Evolutionary conservation across 92 coral and sea anemone species (phyloP).

Genomic region (Epizoanthus rinbou): DNA sequence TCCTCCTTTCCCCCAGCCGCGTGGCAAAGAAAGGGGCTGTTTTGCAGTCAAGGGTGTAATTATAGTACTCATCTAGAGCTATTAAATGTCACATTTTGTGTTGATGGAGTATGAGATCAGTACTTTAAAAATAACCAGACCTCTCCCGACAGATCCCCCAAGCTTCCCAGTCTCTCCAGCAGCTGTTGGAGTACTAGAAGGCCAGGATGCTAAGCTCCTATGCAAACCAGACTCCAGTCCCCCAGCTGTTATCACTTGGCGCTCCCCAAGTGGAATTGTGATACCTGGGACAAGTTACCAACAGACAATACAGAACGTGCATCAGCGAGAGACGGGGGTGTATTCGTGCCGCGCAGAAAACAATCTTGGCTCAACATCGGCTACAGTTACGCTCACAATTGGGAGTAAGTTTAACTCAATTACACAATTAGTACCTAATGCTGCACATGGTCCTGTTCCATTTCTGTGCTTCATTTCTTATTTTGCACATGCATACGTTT

Average conservation of each 20-base stretch:
- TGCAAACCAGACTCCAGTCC: constrained; percentile 90
- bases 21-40: too few species aligned
- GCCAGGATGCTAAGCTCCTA: constrained; percentile 73
- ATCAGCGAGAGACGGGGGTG: constrained; percentile 60
- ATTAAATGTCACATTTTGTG: not conserved
- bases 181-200: constrained; percentile 67
- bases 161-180: constrained; percentile 70
- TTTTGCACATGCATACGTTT: too few species aligned
- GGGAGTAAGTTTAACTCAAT: constrained; percentile 60
- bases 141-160: constrained; percentile 63
- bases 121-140: too few species aligned
- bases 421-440: not conserved
- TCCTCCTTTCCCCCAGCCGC: too few species aligned
- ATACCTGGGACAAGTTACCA: constrained; percentile 69
- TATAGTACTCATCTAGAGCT: not conserved
- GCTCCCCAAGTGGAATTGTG: constrained; percentile 57
- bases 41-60: too few species aligned
- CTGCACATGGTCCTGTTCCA: not conserved
- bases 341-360: constrained; percentile 76
- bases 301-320: constrained; percentile 59
- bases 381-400: constrained; percentile 49
- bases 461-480: not conserved
- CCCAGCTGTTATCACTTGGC: constrained; percentile 77
- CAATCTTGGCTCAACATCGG: constrained; percentile 64
- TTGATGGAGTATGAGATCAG: not conserved